Base-by-base conservation (phyloP, 2,113 vertebrate genomes). In the Cololabis saira region DNA sequence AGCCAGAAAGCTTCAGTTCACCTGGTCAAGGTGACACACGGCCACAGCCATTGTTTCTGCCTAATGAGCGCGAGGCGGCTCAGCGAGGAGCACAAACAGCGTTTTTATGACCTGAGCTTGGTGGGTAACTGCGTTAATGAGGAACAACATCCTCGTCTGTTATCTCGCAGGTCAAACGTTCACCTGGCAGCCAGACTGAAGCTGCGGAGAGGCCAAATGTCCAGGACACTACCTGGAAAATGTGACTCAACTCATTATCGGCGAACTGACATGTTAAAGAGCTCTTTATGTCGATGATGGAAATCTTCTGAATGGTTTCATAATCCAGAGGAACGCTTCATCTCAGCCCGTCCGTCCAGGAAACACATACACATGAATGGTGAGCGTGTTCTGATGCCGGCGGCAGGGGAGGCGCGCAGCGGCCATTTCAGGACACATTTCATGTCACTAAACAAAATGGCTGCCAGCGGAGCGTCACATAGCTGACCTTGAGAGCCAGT, bases 361-460 rank as follows among this genome's bases (percentile, higher is more conserved):
- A 27, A 27, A 37, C 33, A 37, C 33, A 37, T 9, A 37, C 33
- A 1, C 33, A 1, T 3, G 33, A 37, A 37, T 1, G 24, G 24
- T 27, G 24, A 27, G 33, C 3, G 33, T 9, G 33, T 37, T 37
- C 6, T 11, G 10, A 11, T 37, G 33, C 6, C 33, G 6, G 6
- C 33, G 6, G 33, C 33, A 11, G 6, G 3, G 6, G 33, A 4
- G 6, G 33, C 6, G 6, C 5, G 5, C 4, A 56, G 56, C 80
- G 15, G 86, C 83, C 86, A 88, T 88, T 88, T 84, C 79, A 80
- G 43, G 21, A n/a, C 57, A 30, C 12, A 0, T 10, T 21, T 72
- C 44, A 17, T 8, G 15, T 9, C 18, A 14, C 42, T 19, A 65
- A 56, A 84, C 83, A 88, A 88, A 86, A 88, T 88, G 86, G 86